These are phyloP conservation scores for Phorcus lineatus DNA, from an alignment of 2,888 invertebrate genomes.

Conservation along the genomic window DNA sequence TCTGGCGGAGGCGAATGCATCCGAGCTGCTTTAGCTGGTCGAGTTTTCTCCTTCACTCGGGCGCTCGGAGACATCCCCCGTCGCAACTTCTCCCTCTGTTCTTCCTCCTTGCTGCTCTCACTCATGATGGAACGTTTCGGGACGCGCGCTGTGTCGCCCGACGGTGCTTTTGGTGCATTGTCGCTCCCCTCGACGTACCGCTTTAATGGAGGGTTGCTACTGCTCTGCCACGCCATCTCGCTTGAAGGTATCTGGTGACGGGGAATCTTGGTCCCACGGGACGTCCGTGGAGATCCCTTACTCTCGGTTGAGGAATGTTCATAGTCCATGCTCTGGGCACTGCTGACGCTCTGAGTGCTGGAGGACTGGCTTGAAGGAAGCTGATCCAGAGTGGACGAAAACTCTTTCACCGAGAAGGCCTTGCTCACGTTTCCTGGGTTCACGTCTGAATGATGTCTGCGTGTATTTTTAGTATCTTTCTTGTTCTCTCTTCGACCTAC, in stretches of 20 bases:
- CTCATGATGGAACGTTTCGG: slow-evolving; percentile 44
- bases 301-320: not conserved
- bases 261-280: slow-evolving; percentile 40
- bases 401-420: slow-evolving; percentile 57
- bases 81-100: slow-evolving; percentile 54
- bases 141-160: slow-evolving; percentile 23
- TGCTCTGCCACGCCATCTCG: slow-evolving; percentile 26
- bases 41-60: slow-evolving; percentile 68
- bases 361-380: slow-evolving; percentile 11
- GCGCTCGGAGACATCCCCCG: slow-evolving; percentile 71
- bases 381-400: slow-evolving; percentile 24
- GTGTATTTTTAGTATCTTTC: slow-evolving; percentile 50
- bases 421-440: slow-evolving; percentile 66
- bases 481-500: slow-evolving; percentile 40
- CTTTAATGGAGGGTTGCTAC: slow-evolving; percentile 42
- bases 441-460: slow-evolving; percentile 68
- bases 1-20: slow-evolving; percentile 67
- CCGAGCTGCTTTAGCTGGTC: slow-evolving; percentile 64
- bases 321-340: slow-evolving; percentile 15
- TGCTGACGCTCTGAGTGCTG: not conserved
- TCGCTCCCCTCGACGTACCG: slow-evolving; percentile 68
- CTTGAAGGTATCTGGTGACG: slow-evolving; percentile 38
- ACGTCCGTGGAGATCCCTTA: slow-evolving; percentile 12
- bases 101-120: slow-evolving; percentile 60
- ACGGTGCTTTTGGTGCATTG: slow-evolving; percentile 40